Percentiles rank a stretch among this genome's conserved stretches.
These are phyloP conservation scores for Neria commutata DNA, from an alignment of 2,888 invertebrate genomes.

Conservation along the genomic window DNA sequence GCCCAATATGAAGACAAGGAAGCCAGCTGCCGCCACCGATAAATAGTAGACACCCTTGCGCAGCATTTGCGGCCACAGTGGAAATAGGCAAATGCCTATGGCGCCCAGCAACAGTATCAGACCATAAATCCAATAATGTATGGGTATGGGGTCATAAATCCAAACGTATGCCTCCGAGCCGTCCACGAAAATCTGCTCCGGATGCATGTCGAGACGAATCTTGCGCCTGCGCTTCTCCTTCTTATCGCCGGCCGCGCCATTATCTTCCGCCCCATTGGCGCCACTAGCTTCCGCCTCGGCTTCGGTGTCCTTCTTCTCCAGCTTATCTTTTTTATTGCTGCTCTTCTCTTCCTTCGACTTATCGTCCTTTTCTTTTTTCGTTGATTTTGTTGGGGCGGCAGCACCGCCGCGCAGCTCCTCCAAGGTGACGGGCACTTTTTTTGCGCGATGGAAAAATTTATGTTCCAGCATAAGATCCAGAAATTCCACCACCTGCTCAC, in stretches of 20 bases:
- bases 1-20: conserved; percentile 91
- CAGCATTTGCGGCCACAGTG: conserved; percentile 96
- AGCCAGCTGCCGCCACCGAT: conserved; percentile 92
- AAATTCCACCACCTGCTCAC: conserved; percentile 80
- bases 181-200: conserved; percentile 92
- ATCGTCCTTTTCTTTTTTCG: conserved; percentile 44
- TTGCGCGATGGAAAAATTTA: conserved; percentile 94
- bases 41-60: conserved; percentile 95
- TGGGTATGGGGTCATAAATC: conserved; percentile 96
- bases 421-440: conserved; percentile 72
- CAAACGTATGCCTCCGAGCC: conserved; percentile 95
- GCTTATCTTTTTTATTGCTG: conserved; percentile 40
- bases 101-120: conserved; percentile 87
- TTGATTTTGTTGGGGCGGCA: conserved; percentile 26
- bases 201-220: conserved; percentile 96
- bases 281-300: conserved; percentile 39
- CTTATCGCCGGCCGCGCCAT: conserved; percentile 35
- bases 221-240: conserved; percentile 79
- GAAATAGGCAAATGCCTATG: conserved; percentile 95
- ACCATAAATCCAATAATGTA: conserved; percentile 94
- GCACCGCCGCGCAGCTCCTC: conserved; percentile 50
- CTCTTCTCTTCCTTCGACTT: conserved; percentile 54
- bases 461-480: conserved; percentile 85
- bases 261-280: conserved; percentile 17
- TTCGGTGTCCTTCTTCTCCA: conserved; percentile 49